phyloP scores from a whole-genome alignment of 2,888 invertebrate species.

The Megastigmus dorsalis region DNA sequence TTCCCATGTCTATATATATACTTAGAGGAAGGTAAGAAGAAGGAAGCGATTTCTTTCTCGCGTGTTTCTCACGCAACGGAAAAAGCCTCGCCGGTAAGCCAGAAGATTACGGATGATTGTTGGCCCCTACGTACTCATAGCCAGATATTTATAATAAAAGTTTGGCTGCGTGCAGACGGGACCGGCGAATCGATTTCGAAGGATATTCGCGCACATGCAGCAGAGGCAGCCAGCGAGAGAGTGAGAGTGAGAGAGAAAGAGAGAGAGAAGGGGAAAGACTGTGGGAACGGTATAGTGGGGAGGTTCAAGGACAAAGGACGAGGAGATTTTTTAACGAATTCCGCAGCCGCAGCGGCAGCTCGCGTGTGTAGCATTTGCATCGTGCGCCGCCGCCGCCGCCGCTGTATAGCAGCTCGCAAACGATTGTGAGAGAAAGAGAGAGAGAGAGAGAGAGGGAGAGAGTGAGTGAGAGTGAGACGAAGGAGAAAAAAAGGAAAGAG shows the following conservation, averaged over 20 bases:
- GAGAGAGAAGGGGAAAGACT: background rate
- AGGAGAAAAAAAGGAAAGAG: background rate
- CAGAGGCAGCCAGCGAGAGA: background rate
- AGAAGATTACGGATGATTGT: too few relatives aligned
- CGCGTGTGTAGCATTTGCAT: conserved; percentile 62
- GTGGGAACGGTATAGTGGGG: conserved; percentile 47
- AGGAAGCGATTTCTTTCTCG: too few relatives aligned
- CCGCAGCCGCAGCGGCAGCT: conserved; percentile 51
- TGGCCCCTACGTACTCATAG: too few relatives aligned
- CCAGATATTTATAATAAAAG: too few relatives aligned
- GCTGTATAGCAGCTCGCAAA: too few relatives aligned
- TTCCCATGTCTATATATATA: too few relatives aligned
- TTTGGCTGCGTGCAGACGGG: background rate
- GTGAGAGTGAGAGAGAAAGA: background rate
- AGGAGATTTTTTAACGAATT: conserved; percentile 59
- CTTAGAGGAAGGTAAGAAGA: too few relatives aligned
- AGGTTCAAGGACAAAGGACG: conserved; percentile 59
- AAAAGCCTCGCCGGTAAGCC: too few relatives aligned
- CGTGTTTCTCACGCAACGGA: too few relatives aligned
- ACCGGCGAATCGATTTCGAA: conserved; percentile 24
- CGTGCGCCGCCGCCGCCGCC: conserved; percentile 42
- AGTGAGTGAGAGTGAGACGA: background rate
- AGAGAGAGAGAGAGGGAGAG: conserved; percentile 1
- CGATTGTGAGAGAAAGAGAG: background rate
- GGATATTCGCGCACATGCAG: background rate